These are phyloP conservation scores for Helogale parvula DNA, from an alignment of 2,113 vertebrate genomes.

Conservation along the genomic window DNA sequence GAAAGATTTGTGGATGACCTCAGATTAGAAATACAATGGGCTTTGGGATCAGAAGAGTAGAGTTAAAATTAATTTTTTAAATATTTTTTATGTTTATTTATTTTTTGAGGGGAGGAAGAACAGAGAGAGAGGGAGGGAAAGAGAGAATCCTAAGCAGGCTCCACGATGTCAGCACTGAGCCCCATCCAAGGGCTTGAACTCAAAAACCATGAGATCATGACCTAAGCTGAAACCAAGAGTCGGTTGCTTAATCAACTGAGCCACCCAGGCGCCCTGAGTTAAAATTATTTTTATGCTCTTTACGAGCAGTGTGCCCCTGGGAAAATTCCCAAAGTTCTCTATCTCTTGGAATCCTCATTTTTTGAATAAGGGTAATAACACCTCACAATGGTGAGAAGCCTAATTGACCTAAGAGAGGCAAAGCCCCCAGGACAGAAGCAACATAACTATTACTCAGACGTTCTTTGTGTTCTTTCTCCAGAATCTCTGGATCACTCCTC, in stretches of 20 bases:
- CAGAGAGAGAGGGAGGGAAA: too few species aligned
- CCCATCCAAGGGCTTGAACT: too few species aligned
- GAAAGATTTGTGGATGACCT: neutral
- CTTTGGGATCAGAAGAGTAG: neutral
- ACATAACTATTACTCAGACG: neutral
- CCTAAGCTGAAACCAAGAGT: too few species aligned
- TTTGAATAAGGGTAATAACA: neutral
- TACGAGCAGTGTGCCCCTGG: neutral
- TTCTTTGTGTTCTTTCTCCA: neutral
- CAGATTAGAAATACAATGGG: conserved; percentile 21
- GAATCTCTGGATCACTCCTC: neutral
- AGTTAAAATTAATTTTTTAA: neutral
- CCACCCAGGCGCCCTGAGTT: too few species aligned
- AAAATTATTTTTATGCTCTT: neutral
- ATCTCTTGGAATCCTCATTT: neutral
- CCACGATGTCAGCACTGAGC: too few species aligned
- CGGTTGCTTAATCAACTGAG: too few species aligned
- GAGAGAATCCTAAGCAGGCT: too few species aligned
- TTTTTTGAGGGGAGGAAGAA: too few species aligned
- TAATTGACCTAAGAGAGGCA: neutral
- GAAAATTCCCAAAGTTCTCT: neutral
- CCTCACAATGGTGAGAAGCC: neutral
- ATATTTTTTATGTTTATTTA: too few species aligned
- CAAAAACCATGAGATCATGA: too few species aligned
- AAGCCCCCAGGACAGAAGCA: neutral